These are phyloP conservation scores for Clupea harengus DNA, from an alignment of 2,113 vertebrate genomes.

Conservation along the genomic window DNA sequence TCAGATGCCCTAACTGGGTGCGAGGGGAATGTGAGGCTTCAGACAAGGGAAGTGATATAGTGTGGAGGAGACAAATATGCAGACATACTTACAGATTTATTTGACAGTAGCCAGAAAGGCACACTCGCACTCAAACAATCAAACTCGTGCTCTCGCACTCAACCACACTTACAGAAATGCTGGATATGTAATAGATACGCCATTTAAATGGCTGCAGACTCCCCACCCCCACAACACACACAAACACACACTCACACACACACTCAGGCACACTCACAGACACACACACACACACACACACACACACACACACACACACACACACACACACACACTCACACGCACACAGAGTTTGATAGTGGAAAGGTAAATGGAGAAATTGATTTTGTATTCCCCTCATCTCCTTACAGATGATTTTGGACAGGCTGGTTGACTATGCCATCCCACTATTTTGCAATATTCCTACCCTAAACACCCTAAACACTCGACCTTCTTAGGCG, in stretches of 20 bases:
- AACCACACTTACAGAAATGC: background rate
- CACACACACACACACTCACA: background rate
- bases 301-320: background rate
- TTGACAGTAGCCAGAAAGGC: background rate
- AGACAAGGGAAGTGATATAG: background rate
- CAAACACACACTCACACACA: background rate
- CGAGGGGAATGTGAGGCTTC: background rate
- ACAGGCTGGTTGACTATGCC: background rate
- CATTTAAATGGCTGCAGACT: background rate
- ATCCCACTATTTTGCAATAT: background rate
- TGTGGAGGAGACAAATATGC: background rate
- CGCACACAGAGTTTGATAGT: background rate
- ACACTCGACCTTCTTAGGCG: background rate
- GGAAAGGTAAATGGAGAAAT: background rate
- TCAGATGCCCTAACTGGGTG: background rate
- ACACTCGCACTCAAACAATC: background rate
- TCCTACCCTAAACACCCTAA: background rate
- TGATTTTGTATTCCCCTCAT: conserved; percentile 9
- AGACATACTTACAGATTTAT: background rate
- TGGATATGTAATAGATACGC: conserved; percentile 5
- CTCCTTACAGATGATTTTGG: background rate
- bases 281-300: background rate
- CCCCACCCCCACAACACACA: background rate
- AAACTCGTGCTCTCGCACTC: background rate
- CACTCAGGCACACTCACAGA: background rate